A percentile compares a stretch with the other conserved stretches of the same genome.
Evolutionary conservation across 2,113 vertebrate genomes (phyloP).

Genomic region (Carassius auratus): DNA sequence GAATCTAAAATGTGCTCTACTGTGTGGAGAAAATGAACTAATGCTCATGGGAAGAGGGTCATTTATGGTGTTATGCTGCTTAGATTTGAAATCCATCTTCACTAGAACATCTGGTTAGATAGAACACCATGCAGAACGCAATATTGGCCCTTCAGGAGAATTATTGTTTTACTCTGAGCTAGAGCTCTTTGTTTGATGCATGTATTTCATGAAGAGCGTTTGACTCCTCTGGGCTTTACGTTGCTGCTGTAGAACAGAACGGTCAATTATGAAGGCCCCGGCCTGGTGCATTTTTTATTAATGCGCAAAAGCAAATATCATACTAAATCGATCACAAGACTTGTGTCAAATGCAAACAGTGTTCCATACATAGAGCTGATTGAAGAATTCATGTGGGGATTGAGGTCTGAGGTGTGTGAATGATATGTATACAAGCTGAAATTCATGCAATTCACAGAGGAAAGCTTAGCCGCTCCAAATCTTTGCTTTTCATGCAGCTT

Average conservation of each 20-base stretch:
- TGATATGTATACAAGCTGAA: conserved; percentile 34
- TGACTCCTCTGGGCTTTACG: conserved; percentile 25
- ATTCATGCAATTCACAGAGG: conserved; percentile 27
- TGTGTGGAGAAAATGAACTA: conserved; percentile 9
- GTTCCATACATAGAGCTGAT: conserved; percentile 1
- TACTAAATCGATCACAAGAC: conserved; percentile 24
- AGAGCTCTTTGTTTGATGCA: conserved; percentile 36
- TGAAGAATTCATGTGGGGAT: conserved; percentile 26
- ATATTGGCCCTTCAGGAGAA: conserved; percentile 24
- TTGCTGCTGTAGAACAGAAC: conserved; percentile 30
- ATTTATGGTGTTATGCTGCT: not conserved
- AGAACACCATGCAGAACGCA: conserved; percentile 11
- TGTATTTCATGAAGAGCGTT: conserved; percentile 33
- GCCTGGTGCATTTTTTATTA: conserved; percentile 32
- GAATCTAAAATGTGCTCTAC: not conserved
- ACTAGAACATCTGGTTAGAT: not conserved
- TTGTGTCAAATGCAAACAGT: conserved; percentile 12
- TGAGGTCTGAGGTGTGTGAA: conserved; percentile 17
- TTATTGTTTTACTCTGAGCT: conserved; percentile 35
- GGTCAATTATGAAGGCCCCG: conserved; percentile 25
- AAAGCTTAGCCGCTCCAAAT: conserved; percentile 10
- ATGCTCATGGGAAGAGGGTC: not conserved
- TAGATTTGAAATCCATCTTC: conserved; percentile 13
- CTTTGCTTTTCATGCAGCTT: conserved; percentile 40
- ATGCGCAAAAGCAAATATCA: conserved; percentile 34